A percentile compares a stretch with the other conserved stretches of the same genome.
Evolutionary conservation across 2,113 vertebrate species (phyloP).

Genomic region (Mastomys natalensis): DNA sequence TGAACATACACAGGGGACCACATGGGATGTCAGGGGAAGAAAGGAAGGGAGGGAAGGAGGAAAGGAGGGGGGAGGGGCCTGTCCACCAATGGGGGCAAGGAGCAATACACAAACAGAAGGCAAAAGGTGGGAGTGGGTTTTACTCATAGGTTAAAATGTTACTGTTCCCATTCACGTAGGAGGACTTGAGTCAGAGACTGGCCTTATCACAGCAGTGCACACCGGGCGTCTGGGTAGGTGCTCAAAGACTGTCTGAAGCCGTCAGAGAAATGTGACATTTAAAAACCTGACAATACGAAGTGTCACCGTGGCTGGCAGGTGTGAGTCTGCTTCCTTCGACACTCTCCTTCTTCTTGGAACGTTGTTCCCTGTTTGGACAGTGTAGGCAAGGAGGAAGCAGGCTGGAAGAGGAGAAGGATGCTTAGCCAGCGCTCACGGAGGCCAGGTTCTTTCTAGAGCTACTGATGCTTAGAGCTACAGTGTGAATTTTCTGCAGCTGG

Average conservation of each 20-base stretch:
- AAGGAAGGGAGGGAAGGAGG: not conserved
- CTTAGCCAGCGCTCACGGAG: rapidly evolving
- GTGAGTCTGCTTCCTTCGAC: not conserved
- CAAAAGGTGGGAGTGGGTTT: not conserved
- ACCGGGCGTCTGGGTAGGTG: not conserved
- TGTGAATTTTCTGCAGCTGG: not conserved
- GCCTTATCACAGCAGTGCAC: not conserved
- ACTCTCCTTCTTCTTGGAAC: not conserved
- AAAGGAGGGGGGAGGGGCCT: too few relatives aligned
- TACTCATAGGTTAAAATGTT: not conserved
- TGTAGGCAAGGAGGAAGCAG: not conserved
- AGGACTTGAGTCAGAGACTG: not conserved
- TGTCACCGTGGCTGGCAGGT: not conserved
- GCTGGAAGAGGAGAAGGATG: too few relatives aligned
- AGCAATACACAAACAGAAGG: not conserved
- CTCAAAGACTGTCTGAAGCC: not conserved
- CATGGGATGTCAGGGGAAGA: rapidly evolving
- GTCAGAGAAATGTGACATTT: not conserved
- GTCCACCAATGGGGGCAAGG: not conserved
- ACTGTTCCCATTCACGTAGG: not conserved
- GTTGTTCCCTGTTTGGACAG: rapidly evolving
- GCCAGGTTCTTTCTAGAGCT: not conserved
- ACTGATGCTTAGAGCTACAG: not conserved
- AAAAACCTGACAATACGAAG: not conserved
- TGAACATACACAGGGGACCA: not conserved